These are phyloP conservation scores for Mormyrops attenuatus DNA, from an alignment of 2,797 vertebrate species.

Conservation along the genomic window DNA sequence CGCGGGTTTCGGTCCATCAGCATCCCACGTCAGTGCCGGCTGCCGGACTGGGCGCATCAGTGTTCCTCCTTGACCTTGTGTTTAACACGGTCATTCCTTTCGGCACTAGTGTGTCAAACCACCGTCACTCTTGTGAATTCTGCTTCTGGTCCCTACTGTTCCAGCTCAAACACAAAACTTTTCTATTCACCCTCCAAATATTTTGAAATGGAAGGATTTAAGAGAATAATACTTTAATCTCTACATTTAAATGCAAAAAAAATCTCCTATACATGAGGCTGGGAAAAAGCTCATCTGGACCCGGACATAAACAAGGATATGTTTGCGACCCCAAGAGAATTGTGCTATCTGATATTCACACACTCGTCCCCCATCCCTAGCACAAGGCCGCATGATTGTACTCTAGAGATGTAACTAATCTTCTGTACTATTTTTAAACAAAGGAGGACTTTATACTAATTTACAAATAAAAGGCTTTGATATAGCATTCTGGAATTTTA, in stretches of 20 bases:
- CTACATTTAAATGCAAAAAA: not conserved
- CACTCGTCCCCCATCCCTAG: not conserved
- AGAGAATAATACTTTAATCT: not conserved
- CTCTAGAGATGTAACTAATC: slow-evolving; percentile 48
- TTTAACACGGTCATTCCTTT: too few relatives aligned
- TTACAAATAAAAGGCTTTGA: slow-evolving; percentile 70
- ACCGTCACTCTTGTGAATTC: not conserved
- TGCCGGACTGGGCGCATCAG: not conserved
- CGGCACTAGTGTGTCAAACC: not conserved
- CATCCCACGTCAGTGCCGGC: not conserved
- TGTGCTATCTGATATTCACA: not conserved
- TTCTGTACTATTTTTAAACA: slow-evolving; percentile 56
- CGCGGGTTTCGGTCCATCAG: not conserved
- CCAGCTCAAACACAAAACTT: not conserved
- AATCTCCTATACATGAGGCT: not conserved
- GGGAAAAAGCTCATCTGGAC: not conserved
- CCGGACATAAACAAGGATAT: not conserved
- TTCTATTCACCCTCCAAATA: not conserved
- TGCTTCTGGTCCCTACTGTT: not conserved
- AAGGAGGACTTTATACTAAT: slow-evolving; percentile 67
- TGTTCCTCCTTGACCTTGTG: not conserved
- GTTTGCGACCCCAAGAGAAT: not conserved
- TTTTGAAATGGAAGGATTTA: not conserved
- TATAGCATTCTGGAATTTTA: slow-evolving; percentile 43
- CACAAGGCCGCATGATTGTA: slow-evolving; percentile 20